Evolutionary conservation across 2,888 invertebrate genomes (phyloP), one percentile per base, ranked within the genome.

Genomic region (Ganaspis brasiliensis): DNA sequence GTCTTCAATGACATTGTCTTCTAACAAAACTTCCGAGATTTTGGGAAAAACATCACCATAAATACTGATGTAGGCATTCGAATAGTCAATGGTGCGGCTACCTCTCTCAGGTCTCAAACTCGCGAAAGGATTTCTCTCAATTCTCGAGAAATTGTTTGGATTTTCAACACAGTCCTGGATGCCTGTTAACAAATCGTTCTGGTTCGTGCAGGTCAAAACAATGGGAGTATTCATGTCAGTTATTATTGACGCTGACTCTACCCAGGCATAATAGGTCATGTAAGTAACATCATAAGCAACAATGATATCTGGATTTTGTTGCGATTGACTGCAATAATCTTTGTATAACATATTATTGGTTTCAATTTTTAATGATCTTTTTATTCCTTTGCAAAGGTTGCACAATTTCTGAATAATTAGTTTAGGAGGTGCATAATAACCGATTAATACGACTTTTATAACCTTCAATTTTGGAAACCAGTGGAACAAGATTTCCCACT

Each of bases 281-380:
- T 90, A 82, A 71, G 88, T 88, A n/a, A 87, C 75, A 82, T 90
- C 89, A 70, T 87, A 90, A 2, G 87, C 89, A 55, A 87, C 75
- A 19, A 88, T 79, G n/a, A 87, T 77, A 78, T 90, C 81, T 3
- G 90, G 88, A 72, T 83, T 84, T 0, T 74, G 19, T 37, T 85
- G 89, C 4, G 45, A 16, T 37, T 81, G n/a, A 10, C 70, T n/a
- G 0, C 75, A 71, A 57, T 87, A 90, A 21, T 86, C 81, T 2
- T 84, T 80, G 52, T 90, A 90, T 0, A 86, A 76, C 67, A 74
- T 24, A 8, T 76, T 72, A 19, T 80, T 71, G 9, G 75, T 79
- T 55, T 83, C 76, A 0, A 87, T 71, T 12, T 73, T 78, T 57
- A 89, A 31, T 37, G 82, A 79, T 76, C 85, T 19, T 52, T 52